Conservation (phyloP, 2,797 vertebrate species). For the Dicrostonyx torquatus region DNA sequence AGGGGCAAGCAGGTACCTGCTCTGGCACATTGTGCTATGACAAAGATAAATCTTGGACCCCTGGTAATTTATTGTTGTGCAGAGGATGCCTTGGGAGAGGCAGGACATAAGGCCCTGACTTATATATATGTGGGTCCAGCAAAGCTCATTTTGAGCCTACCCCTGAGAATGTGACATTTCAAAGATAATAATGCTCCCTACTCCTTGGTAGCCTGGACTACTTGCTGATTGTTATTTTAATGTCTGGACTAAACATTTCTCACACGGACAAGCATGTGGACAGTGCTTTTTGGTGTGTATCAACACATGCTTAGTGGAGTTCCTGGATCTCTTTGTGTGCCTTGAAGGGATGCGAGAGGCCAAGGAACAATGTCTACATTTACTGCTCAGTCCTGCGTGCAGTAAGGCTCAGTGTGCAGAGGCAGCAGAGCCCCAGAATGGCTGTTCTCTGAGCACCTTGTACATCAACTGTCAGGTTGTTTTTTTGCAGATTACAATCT, state of each 20-base stretch:
- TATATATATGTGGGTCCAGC: neutral
- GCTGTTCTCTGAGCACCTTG: neutral
- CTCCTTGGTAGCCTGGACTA: neutral
- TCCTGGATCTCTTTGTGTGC: neutral
- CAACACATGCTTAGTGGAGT: neutral
- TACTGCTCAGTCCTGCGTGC: neutral
- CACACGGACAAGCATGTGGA: accelerated
- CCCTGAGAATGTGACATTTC: neutral
- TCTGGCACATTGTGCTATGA: neutral
- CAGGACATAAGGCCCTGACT: neutral
- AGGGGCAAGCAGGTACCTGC: neutral
- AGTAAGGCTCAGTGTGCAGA: neutral
- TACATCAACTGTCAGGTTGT: neutral
- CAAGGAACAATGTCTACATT: accelerated
- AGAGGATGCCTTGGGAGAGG: neutral
- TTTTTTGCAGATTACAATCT: neutral
- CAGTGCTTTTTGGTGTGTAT: neutral
- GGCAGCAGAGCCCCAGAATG: neutral
- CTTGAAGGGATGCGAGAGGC: neutral
- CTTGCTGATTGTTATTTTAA: neutral
- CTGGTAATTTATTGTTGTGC: neutral
- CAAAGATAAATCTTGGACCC: slow-evolving; percentile 24
- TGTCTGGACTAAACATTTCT: neutral
- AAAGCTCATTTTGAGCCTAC: neutral
- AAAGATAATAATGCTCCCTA: neutral